Base-by-base conservation (phyloP, 2,888 invertebrate species). In the Coenonympha arcania region DNA sequence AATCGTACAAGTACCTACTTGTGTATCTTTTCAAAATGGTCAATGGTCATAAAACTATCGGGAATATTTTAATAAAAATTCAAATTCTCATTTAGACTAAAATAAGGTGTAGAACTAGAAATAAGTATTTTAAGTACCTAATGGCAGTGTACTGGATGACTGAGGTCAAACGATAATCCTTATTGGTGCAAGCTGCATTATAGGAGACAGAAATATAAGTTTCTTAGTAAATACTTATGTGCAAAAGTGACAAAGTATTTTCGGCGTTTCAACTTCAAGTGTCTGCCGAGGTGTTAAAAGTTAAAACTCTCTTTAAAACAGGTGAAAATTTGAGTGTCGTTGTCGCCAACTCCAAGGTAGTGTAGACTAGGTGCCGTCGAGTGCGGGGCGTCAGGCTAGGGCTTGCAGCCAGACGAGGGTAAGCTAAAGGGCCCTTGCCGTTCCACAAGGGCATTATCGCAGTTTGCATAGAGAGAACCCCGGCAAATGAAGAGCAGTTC, bases 381-480 rank as follows among this genome's bases (percentile, higher is more conserved):
- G 56, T 57, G 51, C 37, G 37, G 57, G 55, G 57, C 50, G 57
- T 52, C 49, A 55, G 59, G 55, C 48, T 52, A 52, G 54, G 51
- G 62, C 52, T 56, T 53, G 57, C 54, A 53, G 48, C 56, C 55
- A 62, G 63, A 58, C 61, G 56, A 69, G 69, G 55, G 57, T 45
- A 43, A 26, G 50, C 41, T 50, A 24, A 37, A 63, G 63, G 18
- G 61, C 65, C 50, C 65, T 70, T 55, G 61, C 56, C 56, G 59
- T 49, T 55, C 55, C 60, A 61, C 56, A 63, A 68, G 66, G 55
- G 64, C 60, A 66, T 67, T 65, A 68, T 68, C 63, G 62, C 64
- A 63, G 63, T 64, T 69, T 67, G 66, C 56, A 51, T 50, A 58
- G 59, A 51, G 60, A 51, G 54, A 59, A 57, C 56, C 54, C 55